Evolutionary conservation across 2,113 vertebrate genomes (phyloP), one percentile per base, ranked within the genome.

Genomic region (Hippoglossus stenolepis): DNA sequence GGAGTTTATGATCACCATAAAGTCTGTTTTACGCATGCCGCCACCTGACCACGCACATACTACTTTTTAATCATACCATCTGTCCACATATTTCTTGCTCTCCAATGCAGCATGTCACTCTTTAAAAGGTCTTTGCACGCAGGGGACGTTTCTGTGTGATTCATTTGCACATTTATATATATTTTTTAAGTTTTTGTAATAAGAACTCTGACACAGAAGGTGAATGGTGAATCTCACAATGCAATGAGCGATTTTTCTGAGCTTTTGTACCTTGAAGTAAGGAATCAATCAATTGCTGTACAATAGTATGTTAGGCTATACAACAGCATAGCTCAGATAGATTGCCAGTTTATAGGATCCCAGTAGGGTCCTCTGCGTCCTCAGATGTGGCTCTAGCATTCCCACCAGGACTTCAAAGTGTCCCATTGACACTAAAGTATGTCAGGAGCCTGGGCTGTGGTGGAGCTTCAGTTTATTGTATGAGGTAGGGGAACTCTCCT

Each of bases 1-100:
- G 73, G 68, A 75, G 45, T 91, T 92, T 90, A 88, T 82, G 80
- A 79, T 61, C 65, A 75, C 75, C 59, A 83, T 89, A 90, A 91
- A 91, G 83, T 77, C 62, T 18, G 47, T 84, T 80, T 85, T 69
- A 88, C 67, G 56, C 14, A 8, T 75, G 66, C 10, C 18, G 53
- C 62, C 72, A 79, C 76, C 87, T 78, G 77, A 85, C 82, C 75
- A 56, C n/a, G 54, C 57, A 70, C 77, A 82, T 59, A 38, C 54
- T 58, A 11, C 75, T 87, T 80, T 77, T 69, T 56, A 88, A 85
- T 81, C 72, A 61, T 43, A 67, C 35, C 38, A 21, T 70, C 62
- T 56, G 80, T 66, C 70, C 73, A 70, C 69, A 67, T 76, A 74
- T 73, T 24, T 4, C 70, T 72, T 53, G 26, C 61, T 79, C 74